These are phyloP conservation scores for Silurus lanzhouensis DNA, from an alignment of 2,797 vertebrate species.

Conservation along the genomic window DNA sequence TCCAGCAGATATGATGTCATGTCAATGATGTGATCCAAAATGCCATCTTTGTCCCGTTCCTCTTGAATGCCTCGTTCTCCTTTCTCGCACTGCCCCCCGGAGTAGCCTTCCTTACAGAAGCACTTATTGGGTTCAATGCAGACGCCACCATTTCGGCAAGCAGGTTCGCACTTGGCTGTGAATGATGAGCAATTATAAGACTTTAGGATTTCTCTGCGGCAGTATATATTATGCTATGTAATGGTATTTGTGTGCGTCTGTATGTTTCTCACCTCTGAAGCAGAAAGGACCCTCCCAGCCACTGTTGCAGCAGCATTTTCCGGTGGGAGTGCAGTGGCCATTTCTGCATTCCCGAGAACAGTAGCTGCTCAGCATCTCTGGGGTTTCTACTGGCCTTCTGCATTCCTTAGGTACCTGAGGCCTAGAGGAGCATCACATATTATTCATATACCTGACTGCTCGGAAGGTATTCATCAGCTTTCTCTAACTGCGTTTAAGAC, in stretches of 20 bases:
- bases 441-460: background rate
- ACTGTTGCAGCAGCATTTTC: slow-evolving; percentile 91
- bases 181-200: slow-evolving; percentile 23
- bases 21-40: slow-evolving; percentile 97
- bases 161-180: slow-evolving; percentile 93
- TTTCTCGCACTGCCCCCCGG: slow-evolving; percentile 90
- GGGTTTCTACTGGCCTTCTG: slow-evolving; percentile 80
- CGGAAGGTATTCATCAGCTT: background rate
- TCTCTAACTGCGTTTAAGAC: no score
- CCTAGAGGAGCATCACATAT: slow-evolving; percentile 67
- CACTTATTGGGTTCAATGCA: slow-evolving; percentile 94
- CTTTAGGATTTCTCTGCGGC: background rate
- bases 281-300: slow-evolving; percentile 98
- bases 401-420: slow-evolving; percentile 91
- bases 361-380: slow-evolving; percentile 86
- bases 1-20: slow-evolving; percentile 98
- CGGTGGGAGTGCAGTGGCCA: slow-evolving; percentile 91
- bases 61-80: slow-evolving; percentile 85
- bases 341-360: slow-evolving; percentile 94
- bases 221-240: background rate
- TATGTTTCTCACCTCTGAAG: slow-evolving; percentile 83
- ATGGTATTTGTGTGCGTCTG: background rate
- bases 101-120: slow-evolving; percentile 96
- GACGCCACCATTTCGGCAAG: slow-evolving; percentile 92
- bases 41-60: slow-evolving; percentile 87